phyloP scores from a whole-genome alignment of 1,140 invertebrate genomes.

The Rhopalosiphum padi region DNA sequence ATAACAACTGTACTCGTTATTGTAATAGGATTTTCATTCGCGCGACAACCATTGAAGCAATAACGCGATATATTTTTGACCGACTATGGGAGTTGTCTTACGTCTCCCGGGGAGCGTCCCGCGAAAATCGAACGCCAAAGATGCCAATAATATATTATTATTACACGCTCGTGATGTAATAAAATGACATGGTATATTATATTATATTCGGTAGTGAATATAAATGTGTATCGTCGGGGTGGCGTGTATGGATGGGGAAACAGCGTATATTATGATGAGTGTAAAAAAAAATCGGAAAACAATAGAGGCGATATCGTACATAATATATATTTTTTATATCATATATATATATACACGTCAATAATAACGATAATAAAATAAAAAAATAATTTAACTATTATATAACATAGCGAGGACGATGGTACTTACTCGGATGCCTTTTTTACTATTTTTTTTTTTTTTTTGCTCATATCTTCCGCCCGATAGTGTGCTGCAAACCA shows the following conservation, averaged over 20 bases:
- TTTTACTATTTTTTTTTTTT: not conserved
- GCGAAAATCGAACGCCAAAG: not conserved
- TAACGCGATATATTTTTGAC: not conserved
- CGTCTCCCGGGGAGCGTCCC: not conserved
- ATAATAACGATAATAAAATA: conserved; percentile 11
- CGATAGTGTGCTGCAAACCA: not conserved
- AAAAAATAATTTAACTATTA: conserved; percentile 38
- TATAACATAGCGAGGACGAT: not conserved
- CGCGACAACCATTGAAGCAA: not conserved
- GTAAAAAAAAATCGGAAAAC: conserved; percentile 4
- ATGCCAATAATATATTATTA: not conserved
- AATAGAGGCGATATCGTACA: conserved; percentile 9
- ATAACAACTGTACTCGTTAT: not conserved
- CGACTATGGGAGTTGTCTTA: not conserved
- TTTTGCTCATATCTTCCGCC: not conserved
- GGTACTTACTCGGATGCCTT: not conserved
- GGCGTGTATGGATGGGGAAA: not conserved
- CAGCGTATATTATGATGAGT: not conserved
- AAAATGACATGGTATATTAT: not conserved
- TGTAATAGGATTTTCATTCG: not conserved
- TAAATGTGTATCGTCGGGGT: not conserved
- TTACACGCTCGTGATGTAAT: not conserved
- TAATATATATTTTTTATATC: not conserved
- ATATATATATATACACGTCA: too few species aligned
- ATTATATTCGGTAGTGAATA: not conserved